These are phyloP conservation scores for Tetragnatha montana DNA, from an alignment of 2,888 invertebrate genomes.

Conservation along the genomic window DNA sequence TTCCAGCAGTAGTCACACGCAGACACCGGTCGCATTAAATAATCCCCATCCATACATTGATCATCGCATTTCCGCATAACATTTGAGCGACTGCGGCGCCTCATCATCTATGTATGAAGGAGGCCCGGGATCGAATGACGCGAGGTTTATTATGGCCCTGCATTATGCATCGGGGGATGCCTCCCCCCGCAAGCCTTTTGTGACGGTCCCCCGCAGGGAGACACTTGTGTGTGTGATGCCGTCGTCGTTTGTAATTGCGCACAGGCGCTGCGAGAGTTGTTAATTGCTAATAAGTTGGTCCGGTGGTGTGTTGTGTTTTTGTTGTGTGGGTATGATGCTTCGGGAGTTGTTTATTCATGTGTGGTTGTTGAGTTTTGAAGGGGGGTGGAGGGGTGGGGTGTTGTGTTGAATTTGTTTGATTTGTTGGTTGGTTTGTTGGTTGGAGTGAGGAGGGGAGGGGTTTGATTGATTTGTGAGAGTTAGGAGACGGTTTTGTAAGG, in stretches of 20 bases:
- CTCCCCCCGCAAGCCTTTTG: constrained; percentile 20
- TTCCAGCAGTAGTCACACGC: no score
- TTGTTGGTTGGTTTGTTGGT: no score
- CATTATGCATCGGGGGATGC: constrained; percentile 39
- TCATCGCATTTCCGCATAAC: constrained; percentile 25
- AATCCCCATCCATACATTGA: constrained; percentile 45
- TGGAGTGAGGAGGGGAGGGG: no score
- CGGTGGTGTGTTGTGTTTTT: neutral
- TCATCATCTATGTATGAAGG: constrained; percentile 60
- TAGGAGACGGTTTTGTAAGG: no score
- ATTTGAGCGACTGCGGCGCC: constrained; percentile 46
- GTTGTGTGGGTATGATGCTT: neutral
- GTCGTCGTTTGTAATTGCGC: neutral
- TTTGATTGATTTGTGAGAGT: no score
- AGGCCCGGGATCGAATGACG: constrained; percentile 35
- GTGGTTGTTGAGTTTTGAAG: no score
- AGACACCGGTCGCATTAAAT: neutral
- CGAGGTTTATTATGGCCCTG: constrained; percentile 53
- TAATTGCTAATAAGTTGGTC: constrained; percentile 5
- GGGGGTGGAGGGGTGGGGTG: no score
- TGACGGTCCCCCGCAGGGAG: neutral
- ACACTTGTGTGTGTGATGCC: constrained; percentile 5
- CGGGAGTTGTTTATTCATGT: no score
- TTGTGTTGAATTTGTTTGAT: no score
- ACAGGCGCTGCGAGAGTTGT: neutral